A percentile compares a stretch with the other conserved stretches of the same genome.
Evolutionary conservation across 1,140 invertebrate genomes (phyloP).

Genomic region (Polyergus mexicanus): DNA sequence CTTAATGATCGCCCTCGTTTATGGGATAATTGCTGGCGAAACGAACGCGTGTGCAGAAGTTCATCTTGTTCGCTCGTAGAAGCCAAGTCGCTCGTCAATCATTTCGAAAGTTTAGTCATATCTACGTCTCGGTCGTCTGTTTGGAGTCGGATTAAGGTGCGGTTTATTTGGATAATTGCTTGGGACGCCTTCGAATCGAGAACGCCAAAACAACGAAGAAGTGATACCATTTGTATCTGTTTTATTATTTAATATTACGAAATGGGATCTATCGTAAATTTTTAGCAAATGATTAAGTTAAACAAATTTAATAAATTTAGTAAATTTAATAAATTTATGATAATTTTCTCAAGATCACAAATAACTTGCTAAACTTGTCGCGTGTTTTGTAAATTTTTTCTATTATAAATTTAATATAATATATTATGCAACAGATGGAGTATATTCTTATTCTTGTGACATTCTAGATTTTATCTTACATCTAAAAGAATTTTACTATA

Average conservation of each 20-base stretch:
- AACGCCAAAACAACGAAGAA: not conserved
- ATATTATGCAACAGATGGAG: not conserved
- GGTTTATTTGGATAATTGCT: conserved; percentile 35
- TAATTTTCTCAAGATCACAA: not conserved
- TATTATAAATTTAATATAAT: not conserved
- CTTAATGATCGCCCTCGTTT: conserved; percentile 76
- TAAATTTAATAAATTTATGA: not conserved
- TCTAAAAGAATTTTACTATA: not conserved
- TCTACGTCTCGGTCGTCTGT: conserved; percentile 22
- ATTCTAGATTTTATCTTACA: no score
- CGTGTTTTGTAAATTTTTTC: not conserved
- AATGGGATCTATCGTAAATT: not conserved
- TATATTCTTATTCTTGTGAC: not conserved
- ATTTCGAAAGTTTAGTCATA: conserved; percentile 64
- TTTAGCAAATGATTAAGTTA: not conserved
- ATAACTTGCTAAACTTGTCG: not conserved
- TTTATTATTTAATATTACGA: not conserved
- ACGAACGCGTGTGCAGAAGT: conserved; percentile 65
- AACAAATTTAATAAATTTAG: conserved; percentile 16
- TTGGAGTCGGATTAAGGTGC: not conserved
- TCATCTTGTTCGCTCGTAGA: conserved; percentile 18
- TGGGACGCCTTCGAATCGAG: not conserved
- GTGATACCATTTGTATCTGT: not conserved
- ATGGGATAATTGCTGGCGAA: conserved; percentile 77
- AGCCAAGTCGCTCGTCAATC: conserved; percentile 71